Evolutionary conservation across 2,888 invertebrate species (phyloP).

Genomic region (Apamea crenata): DNA sequence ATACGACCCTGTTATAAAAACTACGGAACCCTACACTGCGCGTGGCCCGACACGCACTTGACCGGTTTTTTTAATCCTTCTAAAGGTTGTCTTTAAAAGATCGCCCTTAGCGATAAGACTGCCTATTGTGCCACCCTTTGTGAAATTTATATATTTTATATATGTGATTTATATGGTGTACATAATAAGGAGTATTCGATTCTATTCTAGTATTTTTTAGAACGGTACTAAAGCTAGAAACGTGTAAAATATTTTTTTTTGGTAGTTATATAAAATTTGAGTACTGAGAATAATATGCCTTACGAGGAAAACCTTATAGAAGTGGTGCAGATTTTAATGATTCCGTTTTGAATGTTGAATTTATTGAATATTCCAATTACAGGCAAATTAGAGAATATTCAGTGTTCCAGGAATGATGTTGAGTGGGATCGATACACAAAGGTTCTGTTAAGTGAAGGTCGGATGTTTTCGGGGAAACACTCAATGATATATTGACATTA

Average conservation of each 20-base stretch:
- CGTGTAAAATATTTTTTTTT: too few species aligned
- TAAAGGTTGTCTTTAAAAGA: not conserved
- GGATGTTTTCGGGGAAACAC: not conserved
- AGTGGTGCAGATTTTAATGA: constrained; percentile 1
- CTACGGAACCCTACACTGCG: too few species aligned
- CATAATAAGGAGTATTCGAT: not conserved
- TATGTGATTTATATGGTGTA: too few species aligned
- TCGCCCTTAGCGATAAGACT: not conserved
- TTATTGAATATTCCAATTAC: not conserved
- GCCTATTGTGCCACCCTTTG: not conserved
- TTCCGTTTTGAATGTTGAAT: constrained; percentile 2
- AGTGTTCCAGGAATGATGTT: not conserved
- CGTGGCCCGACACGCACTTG: too few species aligned
- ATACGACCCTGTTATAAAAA: too few species aligned
- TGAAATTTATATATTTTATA: too few species aligned
- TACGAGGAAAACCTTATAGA: not conserved
- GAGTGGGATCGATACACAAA: not conserved
- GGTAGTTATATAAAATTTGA: not conserved
- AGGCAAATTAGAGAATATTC: not conserved
- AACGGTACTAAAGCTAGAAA: not conserved
- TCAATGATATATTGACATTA: not conserved
- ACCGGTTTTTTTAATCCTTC: not conserved
- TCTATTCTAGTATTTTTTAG: not conserved
- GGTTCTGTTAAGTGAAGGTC: not conserved
- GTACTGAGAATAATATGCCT: not conserved